Base-by-base conservation (phyloP, 1,140 invertebrate species). In the Saxidomus purpurata region DNA sequence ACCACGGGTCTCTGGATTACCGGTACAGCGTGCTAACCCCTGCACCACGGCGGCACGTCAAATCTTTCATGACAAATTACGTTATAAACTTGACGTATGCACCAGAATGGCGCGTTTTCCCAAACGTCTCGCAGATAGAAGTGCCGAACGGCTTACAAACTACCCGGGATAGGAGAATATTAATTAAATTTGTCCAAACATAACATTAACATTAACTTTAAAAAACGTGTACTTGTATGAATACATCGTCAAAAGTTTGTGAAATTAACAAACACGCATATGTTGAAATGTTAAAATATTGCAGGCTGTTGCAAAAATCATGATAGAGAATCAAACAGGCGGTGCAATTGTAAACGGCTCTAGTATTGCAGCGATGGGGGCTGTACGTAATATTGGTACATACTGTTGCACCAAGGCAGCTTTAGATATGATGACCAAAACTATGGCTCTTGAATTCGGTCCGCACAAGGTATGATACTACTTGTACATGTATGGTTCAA, bases 311-410 rank as follows among this genome's bases (percentile, higher is more conserved):
- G 97, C 97, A 40, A 96, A 97, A 92, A 96, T 97, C 91, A 97
- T 98, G 97, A 96, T 98, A 25, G 95, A 97, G 74, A 96, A 97
- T 22, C 77, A 87, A 93, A 96, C 95, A 61, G 96, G 96, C 63
- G 98, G 98, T 52, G 96, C 97, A 49, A 98, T 99, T 90, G 98
- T 99, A 0, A 99, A 99, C 94, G 95, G 99, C 22, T 99, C 98
- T 0, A 98, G 98, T 8, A 97, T 98, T 94, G 94, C 94, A 9
- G 93, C 96, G 0, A 92, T 97, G 91, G 96, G 96, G 43, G 98
- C 98, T 28, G 94, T 98, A n/a, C 95, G 95, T 52, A 97, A 98
- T 92, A 98, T 98, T 94, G 93, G 97, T 0, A 96, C 97, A 25
- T 98, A 98, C 94, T 97, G 97, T 94, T 95, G 94, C 2, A 95